A percentile compares a stretch with the other conserved stretches of the same genome.
Conservation (phyloP, 2,888 invertebrate species). For the Lepidochrysops patricia region DNA sequence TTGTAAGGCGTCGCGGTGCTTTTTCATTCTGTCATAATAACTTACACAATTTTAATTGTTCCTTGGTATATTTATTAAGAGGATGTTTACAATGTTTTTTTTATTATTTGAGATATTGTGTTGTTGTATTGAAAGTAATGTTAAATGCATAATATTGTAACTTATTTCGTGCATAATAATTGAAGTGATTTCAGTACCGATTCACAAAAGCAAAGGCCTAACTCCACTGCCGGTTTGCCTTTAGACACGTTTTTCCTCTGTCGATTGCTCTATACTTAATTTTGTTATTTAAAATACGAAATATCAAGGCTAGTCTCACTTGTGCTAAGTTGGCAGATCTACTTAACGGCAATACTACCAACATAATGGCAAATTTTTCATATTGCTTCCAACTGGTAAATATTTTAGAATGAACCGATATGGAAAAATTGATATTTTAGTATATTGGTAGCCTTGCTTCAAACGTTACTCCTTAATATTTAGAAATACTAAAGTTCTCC, state of each 20-base stretch:
- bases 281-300: background rate
- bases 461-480: background rate
- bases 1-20: slow-evolving; percentile 17
- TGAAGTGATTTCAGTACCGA: background rate
- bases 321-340: background rate
- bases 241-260: background rate
- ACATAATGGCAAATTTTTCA: background rate
- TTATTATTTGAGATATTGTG: background rate
- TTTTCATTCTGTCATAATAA: slow-evolving; percentile 14
- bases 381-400: too few relatives aligned
- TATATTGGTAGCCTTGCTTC: background rate
- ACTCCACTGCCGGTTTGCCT: slow-evolving; percentile 2
- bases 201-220: slow-evolving; percentile 4
- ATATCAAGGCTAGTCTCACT: background rate
- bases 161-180: background rate
- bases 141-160: slow-evolving; percentile 6
- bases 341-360: background rate
- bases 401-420: background rate
- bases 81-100: background rate
- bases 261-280: background rate
- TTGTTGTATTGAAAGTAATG: background rate
- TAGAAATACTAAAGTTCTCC: background rate
- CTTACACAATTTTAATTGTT: background rate
- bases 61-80: background rate
- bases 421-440: background rate